Percentiles rank a stretch among this genome's conserved stretches.
Conservation (phyloP, 2,797 vertebrate genomes). For the Australoheros facetus region DNA sequence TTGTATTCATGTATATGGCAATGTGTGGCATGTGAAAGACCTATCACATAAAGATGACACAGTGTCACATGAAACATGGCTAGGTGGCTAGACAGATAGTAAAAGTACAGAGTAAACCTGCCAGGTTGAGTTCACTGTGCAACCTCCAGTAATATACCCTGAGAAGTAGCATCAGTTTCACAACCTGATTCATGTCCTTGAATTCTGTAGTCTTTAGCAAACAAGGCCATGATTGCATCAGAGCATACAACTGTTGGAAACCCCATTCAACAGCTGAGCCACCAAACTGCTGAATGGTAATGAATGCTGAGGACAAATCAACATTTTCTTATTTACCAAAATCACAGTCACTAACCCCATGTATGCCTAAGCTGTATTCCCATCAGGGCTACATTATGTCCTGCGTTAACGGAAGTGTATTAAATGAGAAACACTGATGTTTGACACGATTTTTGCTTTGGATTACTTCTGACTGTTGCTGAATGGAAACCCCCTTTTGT, state of each 20-base stretch:
- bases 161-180: not conserved
- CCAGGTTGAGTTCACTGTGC: not conserved
- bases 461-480: conserved; percentile 3
- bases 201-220: not conserved
- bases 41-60: not conserved
- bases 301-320: not conserved
- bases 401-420: not conserved
- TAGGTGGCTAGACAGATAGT: not conserved
- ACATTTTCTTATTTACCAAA: not conserved
- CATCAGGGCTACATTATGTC: not conserved
- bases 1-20: not conserved
- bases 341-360: not conserved
- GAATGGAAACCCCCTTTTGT: conserved; percentile 15
- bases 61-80: not conserved
- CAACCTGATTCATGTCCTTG: not conserved
- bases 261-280: not conserved
- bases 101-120: not conserved
- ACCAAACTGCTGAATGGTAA: not conserved
- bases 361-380: not conserved
- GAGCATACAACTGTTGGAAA: not conserved
- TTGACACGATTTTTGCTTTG: conserved; percentile 17
- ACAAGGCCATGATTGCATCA: not conserved
- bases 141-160: not conserved
- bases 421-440: not conserved
- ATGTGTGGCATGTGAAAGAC: not conserved